These are phyloP conservation scores for Myoxocephalus aenaeus DNA, from an alignment of 2,797 vertebrate species.

Conservation along the genomic window DNA sequence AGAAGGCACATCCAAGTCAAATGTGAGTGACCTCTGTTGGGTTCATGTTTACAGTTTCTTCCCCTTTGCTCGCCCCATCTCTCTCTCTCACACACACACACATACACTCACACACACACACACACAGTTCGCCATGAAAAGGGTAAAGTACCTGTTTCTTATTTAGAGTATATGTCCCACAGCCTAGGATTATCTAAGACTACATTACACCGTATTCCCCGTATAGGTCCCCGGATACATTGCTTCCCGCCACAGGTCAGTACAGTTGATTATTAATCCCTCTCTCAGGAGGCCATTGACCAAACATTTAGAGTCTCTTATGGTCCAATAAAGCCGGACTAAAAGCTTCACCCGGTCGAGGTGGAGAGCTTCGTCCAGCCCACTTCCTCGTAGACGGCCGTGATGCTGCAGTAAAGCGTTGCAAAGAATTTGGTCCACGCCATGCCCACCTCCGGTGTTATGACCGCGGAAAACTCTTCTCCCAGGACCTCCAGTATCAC, in stretches of 20 bases:
- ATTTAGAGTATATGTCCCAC: constrained; percentile 26
- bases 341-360: constrained; percentile 67
- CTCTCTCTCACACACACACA: constrained; percentile 1
- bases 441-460: constrained; percentile 87
- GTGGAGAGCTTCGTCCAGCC: constrained; percentile 89
- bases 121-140: constrained; percentile 18
- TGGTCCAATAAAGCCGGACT: not conserved
- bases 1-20: constrained; percentile 77
- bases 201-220: constrained; percentile 39
- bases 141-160: constrained; percentile 24
- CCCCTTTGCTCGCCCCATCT: not conserved
- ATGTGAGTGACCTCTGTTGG: constrained; percentile 56
- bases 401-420: constrained; percentile 86
- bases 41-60: constrained; percentile 27
- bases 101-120: constrained; percentile 29
- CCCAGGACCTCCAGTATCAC: constrained; percentile 93
- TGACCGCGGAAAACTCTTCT: constrained; percentile 87
- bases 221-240: constrained; percentile 37
- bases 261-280: constrained; percentile 23
- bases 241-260: constrained; percentile 16
- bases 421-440: constrained; percentile 93
- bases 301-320: constrained; percentile 19
- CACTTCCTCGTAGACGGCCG: constrained; percentile 89
- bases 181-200: constrained; percentile 44
- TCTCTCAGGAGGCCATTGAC: constrained; percentile 10